A percentile compares a stretch with the other conserved stretches of the same genome.
Evolutionary conservation across 2,113 vertebrate species (phyloP).

Genomic region (Chunga burmeisteri): DNA sequence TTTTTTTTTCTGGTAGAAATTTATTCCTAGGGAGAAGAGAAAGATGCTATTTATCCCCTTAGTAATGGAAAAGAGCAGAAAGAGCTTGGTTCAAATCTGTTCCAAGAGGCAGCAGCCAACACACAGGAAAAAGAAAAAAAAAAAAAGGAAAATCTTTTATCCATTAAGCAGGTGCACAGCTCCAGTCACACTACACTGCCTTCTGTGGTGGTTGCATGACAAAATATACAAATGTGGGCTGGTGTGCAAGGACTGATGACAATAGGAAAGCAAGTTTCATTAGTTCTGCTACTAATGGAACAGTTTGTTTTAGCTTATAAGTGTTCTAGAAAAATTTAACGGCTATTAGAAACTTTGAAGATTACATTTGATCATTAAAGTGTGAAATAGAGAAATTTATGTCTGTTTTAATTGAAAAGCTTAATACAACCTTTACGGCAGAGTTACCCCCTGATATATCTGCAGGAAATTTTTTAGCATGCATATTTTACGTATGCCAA

Average conservation of each 20-base stretch:
- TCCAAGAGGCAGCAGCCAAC: neutral
- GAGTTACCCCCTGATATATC: neutral
- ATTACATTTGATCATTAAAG: neutral
- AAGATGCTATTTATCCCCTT: neutral
- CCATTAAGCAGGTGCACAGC: neutral
- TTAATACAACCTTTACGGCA: neutral
- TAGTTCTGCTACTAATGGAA: slow-evolving; percentile 14
- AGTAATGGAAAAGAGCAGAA: neutral
- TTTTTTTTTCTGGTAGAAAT: neutral
- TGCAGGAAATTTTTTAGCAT: neutral
- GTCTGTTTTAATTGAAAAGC: slow-evolving; percentile 24
- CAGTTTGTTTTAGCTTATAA: neutral
- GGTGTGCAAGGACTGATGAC: neutral
- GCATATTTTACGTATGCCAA: neutral
- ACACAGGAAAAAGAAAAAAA: neutral
- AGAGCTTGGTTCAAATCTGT: neutral
- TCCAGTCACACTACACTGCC: neutral
- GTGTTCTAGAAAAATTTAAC: neutral
- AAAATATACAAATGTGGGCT: neutral
- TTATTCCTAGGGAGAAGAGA: neutral
- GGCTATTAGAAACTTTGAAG: neutral
- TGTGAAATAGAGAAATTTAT: slow-evolving; percentile 32
- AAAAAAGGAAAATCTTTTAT: neutral
- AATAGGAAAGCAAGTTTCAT: neutral
- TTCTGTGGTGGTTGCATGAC: neutral